Evolutionary conservation across 2,797 vertebrate genomes (phyloP).

Genomic region (Sebastes minor): DNA sequence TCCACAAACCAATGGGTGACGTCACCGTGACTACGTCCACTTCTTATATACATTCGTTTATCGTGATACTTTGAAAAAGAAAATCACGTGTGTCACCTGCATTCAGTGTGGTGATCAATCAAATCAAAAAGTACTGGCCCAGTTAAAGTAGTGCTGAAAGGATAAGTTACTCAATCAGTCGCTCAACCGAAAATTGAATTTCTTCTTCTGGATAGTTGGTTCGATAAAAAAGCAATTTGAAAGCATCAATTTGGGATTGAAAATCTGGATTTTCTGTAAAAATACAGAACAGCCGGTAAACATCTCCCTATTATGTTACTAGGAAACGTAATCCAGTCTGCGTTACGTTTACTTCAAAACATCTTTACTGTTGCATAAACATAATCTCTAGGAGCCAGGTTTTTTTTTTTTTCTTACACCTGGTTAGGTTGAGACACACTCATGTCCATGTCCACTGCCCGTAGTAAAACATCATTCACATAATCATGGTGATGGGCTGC

Average conservation of each 20-base stretch:
- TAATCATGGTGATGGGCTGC: conserved; percentile 52
- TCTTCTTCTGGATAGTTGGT: neutral
- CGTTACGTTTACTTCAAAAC: neutral
- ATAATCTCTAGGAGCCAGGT: neutral
- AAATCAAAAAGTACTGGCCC: neutral
- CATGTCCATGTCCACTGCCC: neutral
- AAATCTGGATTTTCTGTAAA: neutral
- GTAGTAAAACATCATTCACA: conserved; percentile 38
- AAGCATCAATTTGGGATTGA: neutral
- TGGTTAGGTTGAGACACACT: conserved; percentile 1
- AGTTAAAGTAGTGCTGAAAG: neutral
- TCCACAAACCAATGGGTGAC: no score
- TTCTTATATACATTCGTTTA: no score
- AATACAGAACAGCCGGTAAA: neutral
- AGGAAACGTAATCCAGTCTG: neutral
- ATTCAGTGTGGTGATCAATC: neutral
- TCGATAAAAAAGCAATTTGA: neutral
- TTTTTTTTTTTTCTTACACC: neutral
- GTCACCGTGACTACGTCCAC: no score
- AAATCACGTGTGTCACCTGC: neutral
- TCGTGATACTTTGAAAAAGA: no score
- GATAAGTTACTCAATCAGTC: neutral
- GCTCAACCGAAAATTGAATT: neutral
- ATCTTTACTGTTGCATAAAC: neutral
- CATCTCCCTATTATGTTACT: neutral